These are phyloP conservation scores for Muraenolepis orangiensis DNA, from an alignment of 2,797 vertebrate species.

Conservation along the genomic window DNA sequence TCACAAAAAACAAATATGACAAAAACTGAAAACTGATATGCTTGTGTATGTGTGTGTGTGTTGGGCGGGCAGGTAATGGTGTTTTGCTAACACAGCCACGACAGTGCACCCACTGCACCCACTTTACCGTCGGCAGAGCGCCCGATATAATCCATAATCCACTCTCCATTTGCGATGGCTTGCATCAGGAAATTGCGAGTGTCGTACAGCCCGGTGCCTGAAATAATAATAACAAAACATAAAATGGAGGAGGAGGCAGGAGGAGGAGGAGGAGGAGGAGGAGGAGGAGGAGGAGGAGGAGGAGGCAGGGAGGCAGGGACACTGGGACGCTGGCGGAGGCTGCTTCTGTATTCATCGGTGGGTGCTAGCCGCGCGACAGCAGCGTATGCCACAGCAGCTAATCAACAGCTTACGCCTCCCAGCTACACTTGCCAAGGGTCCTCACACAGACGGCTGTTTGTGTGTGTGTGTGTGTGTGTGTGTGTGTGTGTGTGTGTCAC, in stretches of 20 bases:
- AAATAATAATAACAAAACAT: conserved; percentile 59
- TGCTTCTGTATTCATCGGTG: conserved; percentile 53
- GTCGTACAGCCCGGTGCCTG: conserved; percentile 52
- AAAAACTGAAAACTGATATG: no score
- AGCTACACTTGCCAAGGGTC: conserved; percentile 34
- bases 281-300: conserved; percentile 31
- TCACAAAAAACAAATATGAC: neutral
- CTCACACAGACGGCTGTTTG: conserved; percentile 13
- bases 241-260: conserved; percentile 42
- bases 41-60: no score
- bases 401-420: conserved; percentile 50
- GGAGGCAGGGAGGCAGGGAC: conserved; percentile 18
- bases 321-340: conserved; percentile 16
- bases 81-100: conserved; percentile 70
- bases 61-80: conserved; percentile 64
- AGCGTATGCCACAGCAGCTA: conserved; percentile 39
- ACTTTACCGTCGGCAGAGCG: conserved; percentile 67
- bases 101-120: conserved; percentile 64
- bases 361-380: conserved; percentile 36
- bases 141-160: conserved; percentile 70
- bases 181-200: conserved; percentile 72
- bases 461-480: conserved; percentile 10
- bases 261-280: conserved; percentile 11
- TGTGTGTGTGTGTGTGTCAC: conserved; percentile 16
- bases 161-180: conserved; percentile 72